phyloP scores from a whole-genome alignment of 92 coral and sea anemone genomes.

The Porites cylindrica region DNA sequence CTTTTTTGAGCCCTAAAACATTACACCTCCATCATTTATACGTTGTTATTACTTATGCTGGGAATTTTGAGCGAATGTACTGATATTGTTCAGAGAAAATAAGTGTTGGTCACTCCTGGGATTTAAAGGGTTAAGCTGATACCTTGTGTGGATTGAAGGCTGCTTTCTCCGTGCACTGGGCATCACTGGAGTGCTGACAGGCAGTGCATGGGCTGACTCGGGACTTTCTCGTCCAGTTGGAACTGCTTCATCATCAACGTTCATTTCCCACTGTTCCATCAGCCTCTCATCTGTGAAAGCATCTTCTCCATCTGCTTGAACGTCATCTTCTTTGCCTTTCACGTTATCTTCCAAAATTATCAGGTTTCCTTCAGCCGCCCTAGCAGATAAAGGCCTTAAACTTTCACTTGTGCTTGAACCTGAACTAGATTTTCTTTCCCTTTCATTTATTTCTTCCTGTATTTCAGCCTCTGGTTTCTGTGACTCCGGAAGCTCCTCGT shows the following conservation, averaged over 20 bases:
- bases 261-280: conserved; percentile 34
- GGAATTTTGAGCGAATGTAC: too few species aligned
- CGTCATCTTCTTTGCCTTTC: neutral
- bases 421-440: conserved; percentile 54
- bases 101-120: too few species aligned
- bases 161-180: conserved; percentile 3
- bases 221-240: conserved; percentile 65
- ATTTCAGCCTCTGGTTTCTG: conserved; percentile 56
- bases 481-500: conserved; percentile 50
- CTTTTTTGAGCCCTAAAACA: too few species aligned
- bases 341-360: conserved; percentile 17
- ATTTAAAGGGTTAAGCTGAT: neutral
- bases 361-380: conserved; percentile 29
- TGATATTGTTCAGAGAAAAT: too few species aligned
- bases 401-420: conserved; percentile 50
- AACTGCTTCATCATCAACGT: conserved; percentile 36
- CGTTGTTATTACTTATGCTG: too few species aligned
- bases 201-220: conserved; percentile 58
- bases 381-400: conserved; percentile 59
- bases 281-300: conserved; percentile 4
- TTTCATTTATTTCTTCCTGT: conserved; percentile 29
- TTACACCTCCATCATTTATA: too few species aligned
- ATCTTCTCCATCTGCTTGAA: conserved; percentile 42
- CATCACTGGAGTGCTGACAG: conserved; percentile 43
- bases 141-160: conserved; percentile 35